phyloP scores from a whole-genome alignment of 2,113 vertebrate species.

The Pungitius pungitius region DNA sequence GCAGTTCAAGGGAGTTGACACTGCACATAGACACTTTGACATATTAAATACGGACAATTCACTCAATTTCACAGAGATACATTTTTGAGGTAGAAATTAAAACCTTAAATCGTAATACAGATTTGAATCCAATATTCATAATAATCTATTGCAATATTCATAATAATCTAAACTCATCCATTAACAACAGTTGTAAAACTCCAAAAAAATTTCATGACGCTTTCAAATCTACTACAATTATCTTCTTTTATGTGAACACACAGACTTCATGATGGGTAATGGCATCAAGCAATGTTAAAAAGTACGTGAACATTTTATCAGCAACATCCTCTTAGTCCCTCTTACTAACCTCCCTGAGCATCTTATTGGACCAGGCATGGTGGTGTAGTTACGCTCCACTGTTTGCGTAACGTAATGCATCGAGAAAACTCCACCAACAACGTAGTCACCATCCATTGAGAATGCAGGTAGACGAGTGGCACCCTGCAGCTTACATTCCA shows the following conservation, averaged over 20 bases:
- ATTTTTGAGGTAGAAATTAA: background rate
- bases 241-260: too few relatives aligned
- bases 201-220: too few relatives aligned
- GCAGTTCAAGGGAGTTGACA: constrained; percentile 64
- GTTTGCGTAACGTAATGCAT: constrained; percentile 60
- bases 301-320: too few relatives aligned
- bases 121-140: background rate
- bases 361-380: constrained; percentile 54
- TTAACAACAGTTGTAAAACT: too few relatives aligned
- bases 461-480: too few relatives aligned
- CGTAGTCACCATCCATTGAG: constrained; percentile 69
- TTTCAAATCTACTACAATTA: too few relatives aligned
- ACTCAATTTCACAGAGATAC: background rate
- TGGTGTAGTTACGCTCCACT: constrained; percentile 58
- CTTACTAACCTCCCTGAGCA: constrained; percentile 75
- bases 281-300: background rate
- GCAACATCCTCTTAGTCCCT: too few relatives aligned
- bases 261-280: too few relatives aligned
- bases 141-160: too few relatives aligned
- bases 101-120: background rate
- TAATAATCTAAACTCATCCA: background rate
- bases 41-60: background rate
- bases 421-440: constrained; percentile 73
- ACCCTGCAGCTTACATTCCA: constrained; percentile 50
- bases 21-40: constrained; percentile 32